Evolutionary conservation across 1,140 invertebrate species (phyloP).

Genomic region (Cyrtorhinus lividipennis): DNA sequence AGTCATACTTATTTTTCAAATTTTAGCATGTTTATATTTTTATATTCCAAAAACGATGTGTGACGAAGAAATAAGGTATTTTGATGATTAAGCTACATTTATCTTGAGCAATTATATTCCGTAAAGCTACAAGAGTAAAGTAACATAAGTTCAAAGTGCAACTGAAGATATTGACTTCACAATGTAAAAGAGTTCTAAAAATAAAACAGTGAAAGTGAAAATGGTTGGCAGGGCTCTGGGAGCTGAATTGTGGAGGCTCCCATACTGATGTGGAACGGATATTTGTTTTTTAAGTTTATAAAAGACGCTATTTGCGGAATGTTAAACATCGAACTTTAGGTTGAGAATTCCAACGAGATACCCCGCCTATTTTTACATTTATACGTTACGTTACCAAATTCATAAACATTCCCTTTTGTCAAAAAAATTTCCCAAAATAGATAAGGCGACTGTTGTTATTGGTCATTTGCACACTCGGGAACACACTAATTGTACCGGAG

Average conservation of each 20-base stretch:
- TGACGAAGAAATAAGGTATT: too few species aligned
- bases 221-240: neutral
- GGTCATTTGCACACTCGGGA: too few species aligned
- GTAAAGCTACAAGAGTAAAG: neutral
- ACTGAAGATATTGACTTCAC: neutral
- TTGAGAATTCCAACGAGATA: neutral
- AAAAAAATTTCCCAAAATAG: too few species aligned
- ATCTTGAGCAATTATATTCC: neutral
- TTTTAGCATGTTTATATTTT: too few species aligned
- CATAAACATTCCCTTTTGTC: too few species aligned
- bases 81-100: neutral
- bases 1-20: too few species aligned
- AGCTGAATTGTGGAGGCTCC: neutral
- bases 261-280: too few species aligned
- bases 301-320: neutral
- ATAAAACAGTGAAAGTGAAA: too few species aligned
- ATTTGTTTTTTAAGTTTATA: neutral
- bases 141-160: neutral
- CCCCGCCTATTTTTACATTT: neutral
- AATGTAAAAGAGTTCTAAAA: neutral
- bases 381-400: too few species aligned
- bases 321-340: neutral
- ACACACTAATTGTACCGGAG: too few species aligned
- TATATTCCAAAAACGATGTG: too few species aligned
- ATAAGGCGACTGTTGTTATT: too few species aligned